Base-by-base conservation (phyloP, 53 echinoderm and acorn worm genomes). In the Echinometra lucunter region DNA sequence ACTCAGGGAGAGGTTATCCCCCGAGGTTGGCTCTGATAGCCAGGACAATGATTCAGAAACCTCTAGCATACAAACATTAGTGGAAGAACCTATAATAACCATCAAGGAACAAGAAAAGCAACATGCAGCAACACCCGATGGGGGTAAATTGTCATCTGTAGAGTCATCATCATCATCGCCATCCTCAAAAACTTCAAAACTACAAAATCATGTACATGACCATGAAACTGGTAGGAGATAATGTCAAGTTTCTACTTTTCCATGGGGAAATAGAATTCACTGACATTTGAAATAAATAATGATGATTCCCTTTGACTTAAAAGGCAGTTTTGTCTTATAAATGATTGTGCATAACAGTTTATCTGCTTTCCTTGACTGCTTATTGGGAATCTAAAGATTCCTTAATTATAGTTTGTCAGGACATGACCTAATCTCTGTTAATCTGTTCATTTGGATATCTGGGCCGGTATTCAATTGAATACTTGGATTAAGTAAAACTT, bases 11-110 rank as follows among this genome's bases (percentile, higher is more conserved):
- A 82, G 85, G 66, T 44, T 94, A 94, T 82, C 94, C 23, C 70
- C 40, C 58, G 66, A 82, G 58, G 57, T 37, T 35, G 85, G 85
- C 66, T 58, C 63, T 40, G 91, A 91, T 91, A 63, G 69, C 66
- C 91, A 57, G 49, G 93, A 93, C 80, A 93, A 55, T 93, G 93
- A 93, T 49, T 93, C 93, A 44, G 93, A 93, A 57, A 93, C 94
- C 21, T 58, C 60, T 58, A 94, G 85, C 57, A 83, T 94, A 94
- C 94, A 94, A 38, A 94, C 94, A 83, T 63, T 94, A 60, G 66
- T 94, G 5, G 94, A 94, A 23, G 94, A 94, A 58, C 85, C 85
- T 38, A 16, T 94, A 38, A 44, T 94, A 83, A 58, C 60, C 25
- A 44, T 58, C 16, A 82, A 44, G 37, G 44, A 58, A 44, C 82